A percentile compares a stretch with the other conserved stretches of the same genome.
phyloP scores from a whole-genome alignment of 2,113 vertebrate species.

The Syngnathus typhle region DNA sequence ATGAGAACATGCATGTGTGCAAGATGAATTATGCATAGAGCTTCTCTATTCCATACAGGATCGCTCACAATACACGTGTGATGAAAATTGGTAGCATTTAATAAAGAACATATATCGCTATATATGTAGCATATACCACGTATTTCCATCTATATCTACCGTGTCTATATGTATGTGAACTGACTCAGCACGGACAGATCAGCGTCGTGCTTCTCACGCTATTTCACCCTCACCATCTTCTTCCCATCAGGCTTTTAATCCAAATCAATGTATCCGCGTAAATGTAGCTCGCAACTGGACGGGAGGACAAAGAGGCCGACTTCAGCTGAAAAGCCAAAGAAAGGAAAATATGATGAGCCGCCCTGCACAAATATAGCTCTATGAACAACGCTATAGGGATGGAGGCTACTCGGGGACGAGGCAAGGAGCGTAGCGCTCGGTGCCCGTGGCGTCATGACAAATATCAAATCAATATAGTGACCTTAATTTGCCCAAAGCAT shows the following conservation, averaged over 20 bases:
- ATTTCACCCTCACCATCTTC: no score
- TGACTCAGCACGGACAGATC: no score
- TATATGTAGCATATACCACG: no score
- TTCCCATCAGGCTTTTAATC: no score
- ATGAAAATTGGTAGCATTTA: not conserved
- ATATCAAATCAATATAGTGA: slow-evolving; percentile 74
- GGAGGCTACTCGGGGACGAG: slow-evolving; percentile 33
- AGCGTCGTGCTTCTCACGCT: no score
- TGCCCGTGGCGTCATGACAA: slow-evolving; percentile 56
- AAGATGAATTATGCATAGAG: slow-evolving; percentile 22
- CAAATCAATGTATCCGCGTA: no score
- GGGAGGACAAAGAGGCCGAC: slow-evolving; percentile 40
- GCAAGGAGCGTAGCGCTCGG: slow-evolving; percentile 37
- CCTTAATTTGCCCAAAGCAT: slow-evolving; percentile 69
- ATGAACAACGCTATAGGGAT: slow-evolving; percentile 48
- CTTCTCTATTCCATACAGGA: slow-evolving; percentile 15
- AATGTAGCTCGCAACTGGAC: slow-evolving; percentile 45
- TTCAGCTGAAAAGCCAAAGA: slow-evolving; percentile 35
- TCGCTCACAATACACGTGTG: not conserved
- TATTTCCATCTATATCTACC: no score
- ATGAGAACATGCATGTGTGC: slow-evolving; percentile 55
- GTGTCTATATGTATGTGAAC: no score
- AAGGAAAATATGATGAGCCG: slow-evolving; percentile 30
- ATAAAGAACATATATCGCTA: no score
- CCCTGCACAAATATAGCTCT: slow-evolving; percentile 53